Conservation (phyloP, 2,113 vertebrate species). For the Nestor notabilis region DNA sequence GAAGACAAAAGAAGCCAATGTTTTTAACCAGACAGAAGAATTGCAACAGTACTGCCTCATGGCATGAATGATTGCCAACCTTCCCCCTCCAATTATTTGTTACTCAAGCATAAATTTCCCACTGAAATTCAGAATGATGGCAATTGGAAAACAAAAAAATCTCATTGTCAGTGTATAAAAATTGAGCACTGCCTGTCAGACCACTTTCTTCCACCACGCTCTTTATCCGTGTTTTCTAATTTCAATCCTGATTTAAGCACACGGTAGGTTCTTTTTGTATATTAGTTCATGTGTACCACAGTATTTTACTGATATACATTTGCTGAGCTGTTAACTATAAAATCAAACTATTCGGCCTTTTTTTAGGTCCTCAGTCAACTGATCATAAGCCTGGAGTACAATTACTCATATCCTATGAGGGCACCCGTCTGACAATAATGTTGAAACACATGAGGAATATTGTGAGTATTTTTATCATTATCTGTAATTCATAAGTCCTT, state of each 20-base stretch:
- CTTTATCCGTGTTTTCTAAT: not conserved
- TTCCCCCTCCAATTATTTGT: not conserved
- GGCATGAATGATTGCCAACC: not conserved
- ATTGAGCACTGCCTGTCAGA: not conserved
- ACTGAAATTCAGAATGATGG: not conserved
- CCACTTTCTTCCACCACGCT: not conserved
- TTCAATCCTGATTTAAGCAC: not conserved
- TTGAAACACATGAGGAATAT: slow-evolving; percentile 88
- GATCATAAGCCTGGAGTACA: slow-evolving; percentile 79
- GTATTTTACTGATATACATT: not conserved
- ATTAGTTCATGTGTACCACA: not conserved
- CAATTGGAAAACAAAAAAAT: slow-evolving; percentile 3
- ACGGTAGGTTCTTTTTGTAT: not conserved
- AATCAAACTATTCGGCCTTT: not conserved
- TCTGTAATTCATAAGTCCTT: rapidly evolving
- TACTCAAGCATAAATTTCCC: slow-evolving; percentile 9
- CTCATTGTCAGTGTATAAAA: not conserved
- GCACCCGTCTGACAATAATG: slow-evolving; percentile 78
- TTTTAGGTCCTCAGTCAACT: slow-evolving; percentile 35
- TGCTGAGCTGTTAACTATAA: not conserved
- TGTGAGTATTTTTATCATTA: slow-evolving; percentile 74
- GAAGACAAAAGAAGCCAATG: not conserved
- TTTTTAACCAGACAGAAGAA: not conserved
- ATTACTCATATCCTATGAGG: slow-evolving; percentile 75
- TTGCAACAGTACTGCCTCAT: not conserved